Base-by-base conservation (phyloP, 2,888 invertebrate genomes). In the Cremastinae sp. region DNA sequence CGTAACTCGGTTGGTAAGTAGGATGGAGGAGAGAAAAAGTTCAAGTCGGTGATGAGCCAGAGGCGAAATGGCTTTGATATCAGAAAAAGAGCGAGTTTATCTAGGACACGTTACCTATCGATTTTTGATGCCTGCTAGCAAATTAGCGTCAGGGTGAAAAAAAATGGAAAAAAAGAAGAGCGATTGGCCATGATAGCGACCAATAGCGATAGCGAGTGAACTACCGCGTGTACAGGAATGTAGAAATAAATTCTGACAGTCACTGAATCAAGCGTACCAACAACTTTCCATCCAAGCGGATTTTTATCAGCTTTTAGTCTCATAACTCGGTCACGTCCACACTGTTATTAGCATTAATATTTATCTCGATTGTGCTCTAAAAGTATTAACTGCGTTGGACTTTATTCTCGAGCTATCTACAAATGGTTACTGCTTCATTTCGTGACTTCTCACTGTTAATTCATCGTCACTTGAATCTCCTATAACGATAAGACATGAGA, bases 91-190 rank as follows among this genome's bases (percentile, higher is more conserved):
- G 37, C 47, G 18, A 14, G 37, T 39, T 58, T 12, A 47, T 28
- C 39, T 22, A 28, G 55, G 66, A 66, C 35, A 59, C 16, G 49
- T 62, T 14, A 41, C 49, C 47, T 61, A 64, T 64, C 68, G 58
- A 62, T 69, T 41, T 62, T 49, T 56, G 45, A 43, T 12, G 39
- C 37, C 8, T 47, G 61, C 22, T 22, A 41, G 49, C 39, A 55
- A 47, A 61, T 66, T 61, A 39, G 49, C 55, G 39, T 59, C 51
- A 28, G 28, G 28, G 28, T 28, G 28, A 28, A 28, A 28, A 28
- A 28, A 28, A 28, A 28, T 3, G 2, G 28, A 28, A 3, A 14
- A 47, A 18, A 62, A 62, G 16, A 69, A 74, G 61, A 16, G 28
- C 47, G 56, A 69, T 62, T 12, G 12, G 49, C 28, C 8, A 51